These are phyloP conservation scores for Pelodiscus sinensis DNA, from an alignment of 2,113 vertebrate genomes.

Conservation along the genomic window DNA sequence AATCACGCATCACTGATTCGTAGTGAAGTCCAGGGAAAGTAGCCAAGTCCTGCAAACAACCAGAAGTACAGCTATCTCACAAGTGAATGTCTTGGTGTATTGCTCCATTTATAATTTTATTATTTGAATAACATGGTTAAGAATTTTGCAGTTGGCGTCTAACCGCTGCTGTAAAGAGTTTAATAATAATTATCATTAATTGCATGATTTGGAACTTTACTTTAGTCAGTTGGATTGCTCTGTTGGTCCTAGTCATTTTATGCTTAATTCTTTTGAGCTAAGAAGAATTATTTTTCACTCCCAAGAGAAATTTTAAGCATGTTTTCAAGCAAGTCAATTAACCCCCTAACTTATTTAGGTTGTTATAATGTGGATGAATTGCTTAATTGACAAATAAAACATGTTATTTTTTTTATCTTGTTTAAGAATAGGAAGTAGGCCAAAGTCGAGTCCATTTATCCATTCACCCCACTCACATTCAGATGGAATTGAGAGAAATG, in stretches of 20 bases:
- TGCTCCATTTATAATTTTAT: background rate
- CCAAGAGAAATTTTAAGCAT: background rate
- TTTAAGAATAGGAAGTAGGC: background rate
- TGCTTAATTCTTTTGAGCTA: background rate
- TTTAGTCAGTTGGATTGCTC: background rate
- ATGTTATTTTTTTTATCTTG: background rate
- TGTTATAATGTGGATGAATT: background rate
- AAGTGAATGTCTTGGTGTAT: background rate
- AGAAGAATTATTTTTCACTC: background rate
- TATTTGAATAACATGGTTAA: background rate
- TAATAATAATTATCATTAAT: background rate
- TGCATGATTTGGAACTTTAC: background rate
- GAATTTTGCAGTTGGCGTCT: background rate
- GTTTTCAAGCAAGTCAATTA: background rate
- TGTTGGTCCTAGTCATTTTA: background rate
- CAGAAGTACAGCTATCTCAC: background rate
- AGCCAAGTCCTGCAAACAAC: background rate
- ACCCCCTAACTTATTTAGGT: background rate
- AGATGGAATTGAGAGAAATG: background rate
- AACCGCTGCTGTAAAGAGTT: background rate
- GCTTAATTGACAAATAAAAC: background rate
- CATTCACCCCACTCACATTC: background rate
- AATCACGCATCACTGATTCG: background rate
- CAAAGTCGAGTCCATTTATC: background rate
- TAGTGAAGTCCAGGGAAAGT: constrained; percentile 12